Evolutionary conservation across 2,888 invertebrate species (phyloP), one percentile per base, ranked within the genome.

Genomic region (Aplocera efformata): DNA sequence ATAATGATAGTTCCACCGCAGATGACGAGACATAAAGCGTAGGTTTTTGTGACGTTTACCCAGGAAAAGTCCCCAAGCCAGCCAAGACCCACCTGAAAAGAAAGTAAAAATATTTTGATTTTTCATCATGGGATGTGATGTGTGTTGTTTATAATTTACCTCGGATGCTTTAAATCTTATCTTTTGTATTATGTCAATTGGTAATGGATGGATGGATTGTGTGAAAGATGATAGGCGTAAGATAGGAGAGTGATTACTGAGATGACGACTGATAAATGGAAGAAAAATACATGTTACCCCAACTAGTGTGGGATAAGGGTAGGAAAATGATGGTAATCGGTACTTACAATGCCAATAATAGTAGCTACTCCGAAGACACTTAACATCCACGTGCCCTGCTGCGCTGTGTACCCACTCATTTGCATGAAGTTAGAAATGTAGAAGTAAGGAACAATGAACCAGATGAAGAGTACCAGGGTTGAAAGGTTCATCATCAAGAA

Each of bases 381-480:
- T 58, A 98, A 90, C 59, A 98, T 91, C 60, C 91, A 90, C 7
- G 96, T 94, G 6, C 94, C 93, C 34, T 93, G 90, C 0, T 89
- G 85, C 58, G 94, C 93, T 1, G 91, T 90, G 57, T 92, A 91
- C 6, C 91, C 90, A 37, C 61, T 75, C 49, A 65, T 67, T 22
- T 89, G 86, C 84, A 96, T 93, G 70, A 95, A 93, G 62, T 96
- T 95, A 22, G 95, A 93, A 50, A 98, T 91, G 80, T 96, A 98
- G 72, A 98, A 95, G 81, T 98, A 98, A 24, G 98, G 97, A 47
- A 98, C 95, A 66, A 98, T 98, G 76, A 95, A 96, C 95, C 97
- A 97, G 63, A 94, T 93, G 80, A 98, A 98, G 35, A 98, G 90
- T 42, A 97, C 90, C 56, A 97, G 91, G 41, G 97, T 97, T n/a